Evolutionary conservation across 2,888 invertebrate genomes (phyloP).

Genomic region (Apodemia zela): DNA sequence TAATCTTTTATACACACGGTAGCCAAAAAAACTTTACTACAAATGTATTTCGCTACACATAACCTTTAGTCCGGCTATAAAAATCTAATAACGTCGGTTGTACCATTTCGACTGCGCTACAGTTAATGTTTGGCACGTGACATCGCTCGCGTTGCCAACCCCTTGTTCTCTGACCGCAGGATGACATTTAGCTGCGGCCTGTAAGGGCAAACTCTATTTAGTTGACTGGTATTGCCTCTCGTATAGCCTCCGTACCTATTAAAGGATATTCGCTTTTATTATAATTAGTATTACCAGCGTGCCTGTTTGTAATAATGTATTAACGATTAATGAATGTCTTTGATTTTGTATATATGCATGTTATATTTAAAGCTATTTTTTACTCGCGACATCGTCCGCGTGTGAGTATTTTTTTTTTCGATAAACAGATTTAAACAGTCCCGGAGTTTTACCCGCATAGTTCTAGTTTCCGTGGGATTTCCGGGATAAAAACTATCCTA

Average conservation of each 20-base stretch:
- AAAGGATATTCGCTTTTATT: slow-evolving; percentile 1
- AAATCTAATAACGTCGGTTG: slow-evolving; percentile 12
- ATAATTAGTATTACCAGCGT: slow-evolving; percentile 2
- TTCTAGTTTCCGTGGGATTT: no score
- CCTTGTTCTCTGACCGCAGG: slow-evolving; percentile 40
- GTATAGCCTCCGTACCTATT: neutral
- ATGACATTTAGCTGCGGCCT: slow-evolving; percentile 27
- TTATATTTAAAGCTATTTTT: no score
- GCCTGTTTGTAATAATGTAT: neutral
- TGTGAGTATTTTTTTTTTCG: no score
- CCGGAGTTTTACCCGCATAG: no score
- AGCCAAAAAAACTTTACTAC: neutral
- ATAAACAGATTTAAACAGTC: no score
- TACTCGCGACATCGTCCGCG: no score
- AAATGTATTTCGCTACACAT: slow-evolving; percentile 1
- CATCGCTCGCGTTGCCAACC: slow-evolving; percentile 45
- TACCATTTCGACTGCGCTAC: slow-evolving; percentile 25
- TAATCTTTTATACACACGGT: neutral
- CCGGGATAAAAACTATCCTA: no score
- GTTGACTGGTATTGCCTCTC: slow-evolving; percentile 16
- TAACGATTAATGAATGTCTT: neutral
- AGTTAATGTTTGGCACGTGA: slow-evolving; percentile 46
- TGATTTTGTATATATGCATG: no score
- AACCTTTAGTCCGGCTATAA: slow-evolving; percentile 4
- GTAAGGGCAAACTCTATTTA: slow-evolving; percentile 23